These are phyloP conservation scores for Diaphora mendica DNA, from an alignment of 2,888 invertebrate genomes.

Conservation along the genomic window DNA sequence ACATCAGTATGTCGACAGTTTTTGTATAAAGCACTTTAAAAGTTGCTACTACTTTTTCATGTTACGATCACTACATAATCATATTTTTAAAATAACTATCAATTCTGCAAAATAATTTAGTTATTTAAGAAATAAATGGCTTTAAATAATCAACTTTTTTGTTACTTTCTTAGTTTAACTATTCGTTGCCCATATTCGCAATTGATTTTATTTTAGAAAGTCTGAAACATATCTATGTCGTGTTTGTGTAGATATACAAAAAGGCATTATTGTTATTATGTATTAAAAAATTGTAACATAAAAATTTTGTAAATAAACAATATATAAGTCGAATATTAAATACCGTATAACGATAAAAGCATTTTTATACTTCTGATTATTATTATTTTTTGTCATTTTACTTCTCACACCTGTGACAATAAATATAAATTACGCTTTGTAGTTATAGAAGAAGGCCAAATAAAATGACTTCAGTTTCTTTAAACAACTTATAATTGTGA, in stretches of 20 bases:
- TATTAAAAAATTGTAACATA: constrained; percentile 68
- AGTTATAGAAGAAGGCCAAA: constrained; percentile 80
- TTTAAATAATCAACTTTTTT: not conserved
- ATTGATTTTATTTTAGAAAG: constrained; percentile 56
- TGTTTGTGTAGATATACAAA: constrained; percentile 70
- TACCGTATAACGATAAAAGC: constrained; percentile 51
- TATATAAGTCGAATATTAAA: constrained; percentile 51
- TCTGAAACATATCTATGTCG: constrained; percentile 83
- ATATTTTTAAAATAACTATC: not conserved
- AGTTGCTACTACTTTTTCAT: not conserved
- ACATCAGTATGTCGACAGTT: not conserved
- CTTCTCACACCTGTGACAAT: constrained; percentile 85
- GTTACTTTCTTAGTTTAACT: constrained; percentile 6
- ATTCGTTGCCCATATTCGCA: constrained; percentile 34
- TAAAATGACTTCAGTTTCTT: constrained; percentile 53
- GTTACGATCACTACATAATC: not conserved
- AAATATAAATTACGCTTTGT: constrained; percentile 85
- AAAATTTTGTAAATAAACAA: constrained; percentile 64
- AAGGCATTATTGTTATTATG: constrained; percentile 62
- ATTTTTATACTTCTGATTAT: constrained; percentile 49
- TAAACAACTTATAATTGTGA: constrained; percentile 22
- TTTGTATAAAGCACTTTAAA: constrained; percentile 5
- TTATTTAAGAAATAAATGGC: not conserved
- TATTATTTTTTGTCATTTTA: constrained; percentile 63
- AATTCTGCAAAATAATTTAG: not conserved